phyloP scores from a whole-genome alignment of 2,797 vertebrate species.

The Poeciliopsis infans region DNA sequence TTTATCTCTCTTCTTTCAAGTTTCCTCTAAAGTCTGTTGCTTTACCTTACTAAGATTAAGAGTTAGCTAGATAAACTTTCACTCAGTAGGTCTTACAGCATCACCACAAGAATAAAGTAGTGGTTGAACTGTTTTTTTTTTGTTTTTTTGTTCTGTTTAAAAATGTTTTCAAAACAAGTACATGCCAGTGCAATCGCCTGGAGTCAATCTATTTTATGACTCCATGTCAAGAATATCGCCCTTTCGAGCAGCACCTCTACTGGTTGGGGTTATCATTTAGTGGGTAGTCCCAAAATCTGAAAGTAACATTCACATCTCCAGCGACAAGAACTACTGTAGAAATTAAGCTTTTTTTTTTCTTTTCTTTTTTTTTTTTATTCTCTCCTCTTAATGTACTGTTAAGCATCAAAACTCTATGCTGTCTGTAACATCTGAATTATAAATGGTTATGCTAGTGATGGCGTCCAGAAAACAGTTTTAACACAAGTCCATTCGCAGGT shows the following conservation, averaged over 20 bases:
- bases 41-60: not conserved
- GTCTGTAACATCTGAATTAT: constrained; percentile 69
- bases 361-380: not conserved
- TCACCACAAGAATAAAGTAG: not conserved
- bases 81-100: not conserved
- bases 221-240: not conserved
- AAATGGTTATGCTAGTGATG: constrained; percentile 74
- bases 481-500: constrained; percentile 80
- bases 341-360: constrained; percentile 29
- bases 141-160: not conserved
- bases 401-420: constrained; percentile 68
- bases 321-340: constrained; percentile 88
- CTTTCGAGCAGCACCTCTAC: not conserved
- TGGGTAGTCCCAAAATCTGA: not conserved
- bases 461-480: constrained; percentile 54
- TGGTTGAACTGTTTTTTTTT: not conserved
- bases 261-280: not conserved
- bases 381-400: constrained; percentile 52
- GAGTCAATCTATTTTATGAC: not conserved
- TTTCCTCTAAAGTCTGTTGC: not conserved
- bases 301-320: constrained; percentile 73
- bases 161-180: not conserved
- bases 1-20: not conserved
- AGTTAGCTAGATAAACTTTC: not conserved
- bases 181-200: not conserved